A percentile compares a stretch with the other conserved stretches of the same genome.
phyloP scores from a whole-genome alignment of 2,797 vertebrate species.

The Anomalospiza imberbis region DNA sequence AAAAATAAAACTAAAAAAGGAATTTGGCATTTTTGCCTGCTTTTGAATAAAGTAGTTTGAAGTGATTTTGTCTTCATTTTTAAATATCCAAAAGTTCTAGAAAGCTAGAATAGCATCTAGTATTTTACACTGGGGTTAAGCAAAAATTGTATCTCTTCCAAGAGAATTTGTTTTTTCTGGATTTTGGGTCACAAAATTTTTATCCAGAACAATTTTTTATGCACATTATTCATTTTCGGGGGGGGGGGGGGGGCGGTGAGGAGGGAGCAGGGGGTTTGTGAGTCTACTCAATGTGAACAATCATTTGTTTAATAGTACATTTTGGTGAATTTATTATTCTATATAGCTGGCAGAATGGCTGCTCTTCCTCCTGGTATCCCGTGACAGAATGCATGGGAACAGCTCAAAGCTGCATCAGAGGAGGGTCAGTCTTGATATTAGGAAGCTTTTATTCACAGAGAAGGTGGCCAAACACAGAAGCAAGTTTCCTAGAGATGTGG shows the following conservation, averaged over 20 bases:
- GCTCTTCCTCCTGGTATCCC: neutral
- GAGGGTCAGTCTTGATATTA: neutral
- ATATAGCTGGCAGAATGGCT: neutral
- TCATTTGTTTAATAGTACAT: neutral
- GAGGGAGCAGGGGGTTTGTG: rapidly evolving
- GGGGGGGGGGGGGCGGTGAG: neutral
- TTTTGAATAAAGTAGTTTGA: neutral
- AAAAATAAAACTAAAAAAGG: neutral
- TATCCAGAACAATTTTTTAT: neutral
- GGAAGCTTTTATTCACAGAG: neutral
- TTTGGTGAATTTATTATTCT: neutral
- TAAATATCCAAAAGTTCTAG: neutral
- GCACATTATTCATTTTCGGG: neutral
- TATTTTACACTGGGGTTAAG: neutral
- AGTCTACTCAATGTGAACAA: neutral
- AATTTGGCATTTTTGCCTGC: neutral
- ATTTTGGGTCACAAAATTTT: neutral
- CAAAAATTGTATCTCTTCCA: neutral
- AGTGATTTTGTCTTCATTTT: neutral
- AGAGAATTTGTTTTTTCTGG: neutral
- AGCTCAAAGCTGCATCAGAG: neutral
- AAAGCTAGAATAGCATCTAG: neutral
- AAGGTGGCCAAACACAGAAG: neutral
- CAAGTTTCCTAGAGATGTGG: neutral
- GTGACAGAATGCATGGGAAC: rapidly evolving